Evolutionary conservation across 1,140 invertebrate species (phyloP).

Genomic region (Cydia amplana): DNA sequence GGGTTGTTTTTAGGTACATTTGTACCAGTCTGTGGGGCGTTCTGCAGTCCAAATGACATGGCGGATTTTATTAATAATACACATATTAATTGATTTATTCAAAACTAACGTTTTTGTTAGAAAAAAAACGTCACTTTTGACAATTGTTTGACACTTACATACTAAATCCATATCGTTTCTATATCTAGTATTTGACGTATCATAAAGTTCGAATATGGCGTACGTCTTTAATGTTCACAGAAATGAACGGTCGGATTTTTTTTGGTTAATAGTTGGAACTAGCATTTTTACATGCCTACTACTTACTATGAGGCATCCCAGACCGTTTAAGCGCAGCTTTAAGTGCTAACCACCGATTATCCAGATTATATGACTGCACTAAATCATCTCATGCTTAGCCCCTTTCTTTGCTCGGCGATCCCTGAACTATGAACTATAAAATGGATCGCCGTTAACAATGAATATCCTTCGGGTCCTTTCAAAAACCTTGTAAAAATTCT

Average conservation of each 20-base stretch:
- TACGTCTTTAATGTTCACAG: too few species aligned
- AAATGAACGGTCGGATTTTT: background rate
- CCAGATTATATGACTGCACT: constrained; percentile 70
- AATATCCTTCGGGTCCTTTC: constrained; percentile 58
- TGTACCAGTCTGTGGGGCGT: too few species aligned
- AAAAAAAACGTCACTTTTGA: too few species aligned
- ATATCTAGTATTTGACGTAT: too few species aligned
- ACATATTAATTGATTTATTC: too few species aligned
- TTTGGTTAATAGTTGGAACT: background rate
- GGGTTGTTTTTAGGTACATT: too few species aligned
- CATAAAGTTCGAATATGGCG: too few species aligned
- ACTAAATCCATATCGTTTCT: too few species aligned
- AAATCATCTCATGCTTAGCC: constrained; percentile 72
- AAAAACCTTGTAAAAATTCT: constrained; percentile 70
- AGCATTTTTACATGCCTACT: background rate
- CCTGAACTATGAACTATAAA: constrained; percentile 75
- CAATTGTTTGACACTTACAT: too few species aligned
- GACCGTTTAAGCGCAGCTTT: constrained; percentile 50
- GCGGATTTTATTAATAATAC: too few species aligned
- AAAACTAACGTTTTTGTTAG: too few species aligned
- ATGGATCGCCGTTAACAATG: constrained; percentile 68
- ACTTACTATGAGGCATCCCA: constrained; percentile 44
- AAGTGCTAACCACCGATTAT: constrained; percentile 71
- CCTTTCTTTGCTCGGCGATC: constrained; percentile 55
- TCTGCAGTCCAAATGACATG: too few species aligned